Evolutionary conservation across 2,888 invertebrate species (phyloP).

Genomic region (Meteorus colon): DNA sequence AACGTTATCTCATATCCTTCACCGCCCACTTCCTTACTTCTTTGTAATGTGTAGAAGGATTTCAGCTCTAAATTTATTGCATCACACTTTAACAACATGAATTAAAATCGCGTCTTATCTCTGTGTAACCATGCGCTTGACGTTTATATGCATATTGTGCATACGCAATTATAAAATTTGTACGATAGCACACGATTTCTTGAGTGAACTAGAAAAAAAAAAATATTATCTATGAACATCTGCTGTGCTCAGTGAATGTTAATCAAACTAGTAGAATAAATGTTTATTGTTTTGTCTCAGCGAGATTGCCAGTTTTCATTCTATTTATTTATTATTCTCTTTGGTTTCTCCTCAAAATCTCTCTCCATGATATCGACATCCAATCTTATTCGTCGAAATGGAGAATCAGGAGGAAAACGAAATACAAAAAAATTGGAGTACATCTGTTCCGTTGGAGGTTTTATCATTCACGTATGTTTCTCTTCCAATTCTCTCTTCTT

Average conservation of each 20-base stretch:
- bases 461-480: neutral
- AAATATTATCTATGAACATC: neutral
- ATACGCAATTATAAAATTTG: neutral
- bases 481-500: constrained; percentile 5
- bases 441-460: neutral
- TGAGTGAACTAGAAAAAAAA: neutral
- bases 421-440: neutral
- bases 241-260: neutral
- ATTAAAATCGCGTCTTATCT: neutral
- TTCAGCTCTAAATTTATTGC: neutral
- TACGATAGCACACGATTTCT: neutral
- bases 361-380: constrained; percentile 7
- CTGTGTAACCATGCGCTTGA: neutral
- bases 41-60: neutral
- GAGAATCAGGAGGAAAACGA: neutral
- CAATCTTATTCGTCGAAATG: neutral
- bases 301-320: neutral
- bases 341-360: neutral
- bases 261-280: neutral
- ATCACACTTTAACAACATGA: neutral
- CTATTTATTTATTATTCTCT: neutral
- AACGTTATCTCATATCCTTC: neutral
- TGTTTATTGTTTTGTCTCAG: neutral
- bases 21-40: neutral
- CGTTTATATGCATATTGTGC: neutral